Evolutionary conservation across 2,888 invertebrate genomes (phyloP).

Genomic region (Tenthredo notha): DNA sequence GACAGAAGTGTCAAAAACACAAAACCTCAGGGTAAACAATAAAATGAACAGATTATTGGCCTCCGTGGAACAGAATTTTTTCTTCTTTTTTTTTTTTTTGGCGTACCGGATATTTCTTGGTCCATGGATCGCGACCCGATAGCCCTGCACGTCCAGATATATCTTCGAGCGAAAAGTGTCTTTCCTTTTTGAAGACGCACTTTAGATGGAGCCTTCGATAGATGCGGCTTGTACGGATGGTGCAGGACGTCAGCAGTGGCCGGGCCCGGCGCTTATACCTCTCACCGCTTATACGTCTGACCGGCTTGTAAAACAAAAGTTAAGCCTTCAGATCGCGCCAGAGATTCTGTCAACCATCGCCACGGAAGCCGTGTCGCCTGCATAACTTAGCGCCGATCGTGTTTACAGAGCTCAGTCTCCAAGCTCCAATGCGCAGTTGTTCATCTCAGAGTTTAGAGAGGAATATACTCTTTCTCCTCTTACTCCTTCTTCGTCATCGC

Average conservation of each 20-base stretch:
- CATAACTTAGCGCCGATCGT: constrained; percentile 56
- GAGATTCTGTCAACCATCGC: constrained; percentile 68
- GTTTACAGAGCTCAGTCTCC: constrained; percentile 47
- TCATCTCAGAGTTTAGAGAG: constrained; percentile 21
- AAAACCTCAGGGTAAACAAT: background rate
- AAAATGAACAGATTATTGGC: constrained; percentile 34
- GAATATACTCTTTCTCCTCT: constrained; percentile 5
- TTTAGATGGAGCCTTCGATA: constrained; percentile 70
- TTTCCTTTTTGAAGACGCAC: constrained; percentile 63
- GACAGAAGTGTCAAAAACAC: background rate
- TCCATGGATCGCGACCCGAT: constrained; percentile 56
- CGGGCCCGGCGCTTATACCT: constrained; percentile 47
- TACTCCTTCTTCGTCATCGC: background rate
- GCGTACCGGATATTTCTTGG: constrained; percentile 54
- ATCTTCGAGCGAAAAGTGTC: constrained; percentile 55
- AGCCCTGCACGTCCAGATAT: constrained; percentile 53
- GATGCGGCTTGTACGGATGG: constrained; percentile 57
- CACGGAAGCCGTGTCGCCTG: constrained; percentile 68
- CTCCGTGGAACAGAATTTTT: background rate
- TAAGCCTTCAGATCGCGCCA: constrained; percentile 66
- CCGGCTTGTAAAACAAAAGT: constrained; percentile 62
- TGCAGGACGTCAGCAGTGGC: constrained; percentile 48
- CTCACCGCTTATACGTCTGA: constrained; percentile 54
- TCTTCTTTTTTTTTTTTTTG: background rate
- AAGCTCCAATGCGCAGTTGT: constrained; percentile 44